A percentile compares a stretch with the other conserved stretches of the same genome.
Evolutionary conservation across 2,797 vertebrate genomes (phyloP).

Genomic region (Acrocephalus scirpaceus): DNA sequence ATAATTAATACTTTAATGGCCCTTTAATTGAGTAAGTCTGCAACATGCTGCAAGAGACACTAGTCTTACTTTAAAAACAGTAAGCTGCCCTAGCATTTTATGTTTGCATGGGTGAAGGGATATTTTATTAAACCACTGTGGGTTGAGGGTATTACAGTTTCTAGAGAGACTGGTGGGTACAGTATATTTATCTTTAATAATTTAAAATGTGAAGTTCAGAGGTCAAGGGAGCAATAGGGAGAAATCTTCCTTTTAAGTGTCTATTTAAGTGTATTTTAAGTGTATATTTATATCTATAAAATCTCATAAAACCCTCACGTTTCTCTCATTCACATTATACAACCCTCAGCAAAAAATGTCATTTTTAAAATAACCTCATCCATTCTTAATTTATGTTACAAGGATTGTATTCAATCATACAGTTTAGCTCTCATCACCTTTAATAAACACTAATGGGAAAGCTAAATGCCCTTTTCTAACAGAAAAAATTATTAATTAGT

Average conservation of each 20-base stretch:
- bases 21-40: neutral
- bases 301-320: neutral
- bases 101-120: neutral
- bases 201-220: neutral
- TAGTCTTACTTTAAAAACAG: neutral
- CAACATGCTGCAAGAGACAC: neutral
- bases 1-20: neutral
- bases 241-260: neutral
- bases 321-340: neutral
- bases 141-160: neutral
- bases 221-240: neutral
- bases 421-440: neutral
- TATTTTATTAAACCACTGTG: neutral
- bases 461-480: neutral
- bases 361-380: neutral
- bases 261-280: too few species aligned
- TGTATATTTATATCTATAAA: neutral
- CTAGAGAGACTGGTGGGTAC: neutral
- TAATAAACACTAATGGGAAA: slow-evolving; percentile 3
- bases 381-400: neutral
- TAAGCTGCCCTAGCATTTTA: neutral
- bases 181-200: neutral
- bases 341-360: neutral
- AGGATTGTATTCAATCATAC: neutral
- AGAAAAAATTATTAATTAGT: neutral